Base-by-base conservation (phyloP, 2,797 vertebrate species). In the Coendou prehensilis region DNA sequence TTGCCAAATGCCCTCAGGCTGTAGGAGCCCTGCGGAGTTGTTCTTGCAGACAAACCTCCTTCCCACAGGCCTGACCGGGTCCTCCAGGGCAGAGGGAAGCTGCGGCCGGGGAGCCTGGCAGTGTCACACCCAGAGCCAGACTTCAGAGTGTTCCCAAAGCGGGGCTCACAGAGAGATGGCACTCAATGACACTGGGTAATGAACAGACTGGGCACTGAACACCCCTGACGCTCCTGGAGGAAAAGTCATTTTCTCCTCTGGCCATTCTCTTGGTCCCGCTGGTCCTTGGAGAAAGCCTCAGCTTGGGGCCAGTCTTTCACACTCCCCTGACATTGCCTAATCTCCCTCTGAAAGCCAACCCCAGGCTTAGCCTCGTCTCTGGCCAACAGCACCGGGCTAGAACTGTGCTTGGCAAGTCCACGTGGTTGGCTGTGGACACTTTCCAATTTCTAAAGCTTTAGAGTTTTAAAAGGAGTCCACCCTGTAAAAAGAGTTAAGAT, bases 261-360 rank as follows among this genome's bases (percentile, higher is more conserved):
- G 47, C 63, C 18, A 23, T 13, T 41, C 64, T 8, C 30, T 23
- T 41, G 8, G 0, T 50, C 30, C 82, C 67, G 0, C 0, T 30
- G 20, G 54, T 26, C 91, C 57, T 2, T 1, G 56, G 63, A 64
- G 13, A 14, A 59, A 56, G 37, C 52, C 78, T 78, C 30, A 15
- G 67, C 37, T 69, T 18, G 7, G 1, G 26, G 17, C 23, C 20
- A 6, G 28, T n/a, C 56, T 50, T 30, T 13, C 30, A 50, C 52
- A 9, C 61, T 11, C 20, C 37, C 10, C 15, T 14, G 4, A 5
- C 56, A 0, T 2, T 30, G 17, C 4, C 33, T 10, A 10, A 45
- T 26, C 47, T 90, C 69, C 45, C 81, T 87, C 47, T 20, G 37
- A 75, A 76, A 41, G 59, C 79, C 15, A 17, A 23, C 69, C 64